Base-by-base conservation (phyloP, 2,888 invertebrate species). In the Phengaris arion region DNA sequence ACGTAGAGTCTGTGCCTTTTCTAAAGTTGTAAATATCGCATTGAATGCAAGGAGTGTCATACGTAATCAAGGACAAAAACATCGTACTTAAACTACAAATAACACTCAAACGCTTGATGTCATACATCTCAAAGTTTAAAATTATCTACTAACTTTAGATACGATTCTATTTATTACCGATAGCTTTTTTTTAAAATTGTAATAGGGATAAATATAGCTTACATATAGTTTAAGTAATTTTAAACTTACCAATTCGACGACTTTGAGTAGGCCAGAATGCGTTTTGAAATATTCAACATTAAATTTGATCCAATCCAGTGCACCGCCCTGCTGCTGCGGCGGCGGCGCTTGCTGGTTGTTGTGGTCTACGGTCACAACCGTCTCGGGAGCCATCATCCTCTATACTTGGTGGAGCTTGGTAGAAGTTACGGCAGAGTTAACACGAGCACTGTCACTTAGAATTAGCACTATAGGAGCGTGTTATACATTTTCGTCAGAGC, bases 201-300 rank as follows among this genome's bases (percentile, higher is more conserved):
- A 35, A 7, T 35, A 35, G 35, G 22, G 54, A 45, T 12, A 15
- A 48, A 3, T 48, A 35, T 7, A 57, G 7, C 45, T 13, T 35
- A 15, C 10, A 22, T 7, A n/a, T 2, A 22, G 46, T 55, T 12
- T 3, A 72, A 74, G 12, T 55, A 75, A 76, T 51, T 70, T 75
- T 70, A 74, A 75, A 81, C 97, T 96, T 91, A 98, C 98, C 94
- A 97, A 90, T 94, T 98, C 95, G 35, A 96, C 93, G 79, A 98
- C 89, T 94, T 98, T 98, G 80, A 98, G 85, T 83, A 97, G 94
- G 81, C 98, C 98, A 76, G 98, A 97, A 84, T 96, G 94, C 70
- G 97, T 96, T 90, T 94, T 95, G 92, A 97, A 97, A 89, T 98
- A 97, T 84, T 95, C 95, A 81, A 96, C 84, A 92, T 98, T 97